Evolutionary conservation across 2,888 invertebrate genomes (phyloP).

Genomic region (Morpho helenor): DNA sequence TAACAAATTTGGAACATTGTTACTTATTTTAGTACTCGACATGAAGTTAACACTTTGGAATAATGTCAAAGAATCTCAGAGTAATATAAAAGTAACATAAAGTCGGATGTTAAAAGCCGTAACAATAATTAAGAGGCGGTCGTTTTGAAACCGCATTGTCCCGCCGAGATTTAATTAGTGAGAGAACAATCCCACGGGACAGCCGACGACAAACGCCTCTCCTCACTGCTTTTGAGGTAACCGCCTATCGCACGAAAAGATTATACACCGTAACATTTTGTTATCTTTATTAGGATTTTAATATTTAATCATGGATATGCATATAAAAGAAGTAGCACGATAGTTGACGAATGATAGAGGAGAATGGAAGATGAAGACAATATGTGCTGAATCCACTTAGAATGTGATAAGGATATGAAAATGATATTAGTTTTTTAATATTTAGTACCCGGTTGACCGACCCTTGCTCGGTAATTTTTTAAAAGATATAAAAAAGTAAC

Average conservation of each 20-base stretch:
- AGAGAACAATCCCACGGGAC: conserved; percentile 53
- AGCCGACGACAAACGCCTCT: not conserved
- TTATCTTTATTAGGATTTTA: not conserved
- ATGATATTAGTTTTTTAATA: no score
- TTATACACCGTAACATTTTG: not conserved
- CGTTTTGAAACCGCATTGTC: conserved; percentile 71
- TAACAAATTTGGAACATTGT: no score
- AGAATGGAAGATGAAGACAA: no score
- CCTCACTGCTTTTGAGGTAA: not conserved
- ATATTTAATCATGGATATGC: no score
- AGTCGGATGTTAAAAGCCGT: conserved; percentile 76
- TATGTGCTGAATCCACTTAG: no score
- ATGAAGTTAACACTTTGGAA: not conserved
- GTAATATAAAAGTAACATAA: conserved; percentile 36
- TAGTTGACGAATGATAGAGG: no score
- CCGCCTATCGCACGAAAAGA: not conserved
- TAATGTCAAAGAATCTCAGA: conserved; percentile 19
- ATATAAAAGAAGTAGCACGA: no score
- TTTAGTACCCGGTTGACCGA: no score
- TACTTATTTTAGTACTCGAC: no score
- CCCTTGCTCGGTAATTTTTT: no score
- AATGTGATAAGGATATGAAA: no score
- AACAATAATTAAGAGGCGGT: conserved; percentile 77
- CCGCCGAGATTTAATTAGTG: conserved; percentile 76
- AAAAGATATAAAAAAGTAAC: no score